Percentiles rank a stretch among this genome's conserved stretches.
Conservation (phyloP, 2,113 vertebrate genomes). For the Plotosus lineatus region DNA sequence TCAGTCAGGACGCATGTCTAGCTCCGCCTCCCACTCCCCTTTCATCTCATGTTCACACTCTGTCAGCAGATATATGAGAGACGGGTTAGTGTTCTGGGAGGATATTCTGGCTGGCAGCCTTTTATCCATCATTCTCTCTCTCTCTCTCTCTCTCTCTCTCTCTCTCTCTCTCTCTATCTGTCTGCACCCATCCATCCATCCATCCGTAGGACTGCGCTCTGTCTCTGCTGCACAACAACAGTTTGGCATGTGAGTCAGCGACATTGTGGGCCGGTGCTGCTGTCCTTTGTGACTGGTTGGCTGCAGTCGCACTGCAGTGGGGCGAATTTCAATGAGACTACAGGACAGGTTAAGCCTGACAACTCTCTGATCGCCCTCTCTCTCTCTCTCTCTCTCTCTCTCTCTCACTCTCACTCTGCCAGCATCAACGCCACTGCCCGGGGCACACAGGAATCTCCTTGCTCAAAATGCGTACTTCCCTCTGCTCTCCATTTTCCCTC, state of each 20-base stretch:
- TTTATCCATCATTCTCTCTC: slow-evolving; percentile 23
- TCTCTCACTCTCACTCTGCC: slow-evolving; percentile 10
- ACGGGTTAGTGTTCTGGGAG: slow-evolving; percentile 30
- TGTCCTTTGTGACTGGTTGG: slow-evolving; percentile 53
- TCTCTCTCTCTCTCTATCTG: slow-evolving; percentile 7
- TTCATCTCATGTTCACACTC: not conserved
- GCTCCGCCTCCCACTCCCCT: not conserved
- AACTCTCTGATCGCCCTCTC: slow-evolving; percentile 23
- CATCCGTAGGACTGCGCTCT: slow-evolving; percentile 38
- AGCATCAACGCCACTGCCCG: slow-evolving; percentile 34
- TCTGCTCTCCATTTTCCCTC: slow-evolving; percentile 1
- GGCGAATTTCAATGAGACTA: slow-evolving; percentile 60
- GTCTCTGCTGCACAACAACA: slow-evolving; percentile 45
- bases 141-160: slow-evolving; percentile 22
- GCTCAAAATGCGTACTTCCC: slow-evolving; percentile 8
- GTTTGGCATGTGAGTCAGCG: slow-evolving; percentile 51
- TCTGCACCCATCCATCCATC: slow-evolving; percentile 23
- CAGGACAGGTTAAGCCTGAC: slow-evolving; percentile 46
- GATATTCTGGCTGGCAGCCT: slow-evolving; percentile 29
- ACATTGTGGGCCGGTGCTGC: slow-evolving; percentile 29
- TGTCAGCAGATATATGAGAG: slow-evolving; percentile 36
- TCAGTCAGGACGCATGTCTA: not conserved
- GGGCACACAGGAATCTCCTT: slow-evolving; percentile 31
- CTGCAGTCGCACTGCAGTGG: slow-evolving; percentile 57
- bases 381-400: not conserved